Evolutionary conservation across 1,140 invertebrate genomes (phyloP).

Genomic region (Drosophila sproati): DNA sequence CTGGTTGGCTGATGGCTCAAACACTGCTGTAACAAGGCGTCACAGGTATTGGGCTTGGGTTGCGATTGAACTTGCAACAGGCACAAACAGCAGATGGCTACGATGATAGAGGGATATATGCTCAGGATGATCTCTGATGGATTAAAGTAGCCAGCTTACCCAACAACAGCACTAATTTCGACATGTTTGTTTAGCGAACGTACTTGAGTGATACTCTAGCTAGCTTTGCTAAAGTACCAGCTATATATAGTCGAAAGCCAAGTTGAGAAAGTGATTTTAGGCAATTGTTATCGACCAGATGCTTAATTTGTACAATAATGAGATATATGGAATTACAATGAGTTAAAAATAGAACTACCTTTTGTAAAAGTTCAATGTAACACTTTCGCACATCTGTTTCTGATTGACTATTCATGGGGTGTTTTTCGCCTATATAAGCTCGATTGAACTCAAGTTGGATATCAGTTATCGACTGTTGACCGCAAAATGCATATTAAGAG

Average conservation of each 20-base stretch:
- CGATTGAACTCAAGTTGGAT: neutral
- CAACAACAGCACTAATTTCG: constrained; percentile 43
- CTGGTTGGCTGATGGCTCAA: neutral
- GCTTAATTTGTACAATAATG: too few relatives aligned
- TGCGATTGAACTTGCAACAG: constrained; percentile 39
- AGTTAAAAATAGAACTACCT: too few relatives aligned
- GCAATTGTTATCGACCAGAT: constrained; percentile 3
- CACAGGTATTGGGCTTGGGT: constrained; percentile 13
- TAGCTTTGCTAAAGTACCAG: neutral
- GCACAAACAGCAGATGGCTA: constrained; percentile 47
- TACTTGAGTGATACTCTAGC: neutral
- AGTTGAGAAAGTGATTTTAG: constrained; percentile 7
- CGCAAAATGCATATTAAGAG: constrained; percentile 46
- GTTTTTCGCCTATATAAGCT: constrained; percentile 23
- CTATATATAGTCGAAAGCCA: constrained; percentile 24
- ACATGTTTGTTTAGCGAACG: constrained; percentile 37
- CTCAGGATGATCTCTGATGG: neutral
- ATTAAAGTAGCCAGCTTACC: constrained; percentile 32
- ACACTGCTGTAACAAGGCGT: constrained; percentile 17
- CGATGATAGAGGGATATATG: neutral
- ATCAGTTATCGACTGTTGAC: constrained; percentile 18
- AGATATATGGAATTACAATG: too few relatives aligned
- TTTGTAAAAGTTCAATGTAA: neutral
- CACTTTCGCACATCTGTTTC: constrained; percentile 5
- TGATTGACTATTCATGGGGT: neutral